Conservation (phyloP, 2,888 invertebrate genomes). For the Tanypteryx hageni region DNA sequence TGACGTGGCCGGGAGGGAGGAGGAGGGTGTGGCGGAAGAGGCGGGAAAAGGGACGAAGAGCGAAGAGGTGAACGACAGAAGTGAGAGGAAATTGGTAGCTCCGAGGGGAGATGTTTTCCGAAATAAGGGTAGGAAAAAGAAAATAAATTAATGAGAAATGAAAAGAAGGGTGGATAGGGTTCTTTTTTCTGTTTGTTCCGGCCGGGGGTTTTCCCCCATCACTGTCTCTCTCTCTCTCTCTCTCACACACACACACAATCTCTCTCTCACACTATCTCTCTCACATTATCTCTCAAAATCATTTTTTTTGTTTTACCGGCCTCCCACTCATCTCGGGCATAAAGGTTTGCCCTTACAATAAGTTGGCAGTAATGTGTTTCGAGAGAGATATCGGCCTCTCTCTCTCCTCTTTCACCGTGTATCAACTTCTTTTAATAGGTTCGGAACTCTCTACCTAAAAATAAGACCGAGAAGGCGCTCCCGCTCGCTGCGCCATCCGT, state of each 20-base stretch:
- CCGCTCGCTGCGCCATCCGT: no score
- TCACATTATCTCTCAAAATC: neutral
- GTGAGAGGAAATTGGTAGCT: conserved; percentile 11
- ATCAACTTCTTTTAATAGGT: neutral
- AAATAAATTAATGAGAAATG: conserved; percentile 32
- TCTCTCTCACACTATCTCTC: neutral
- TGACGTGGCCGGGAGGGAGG: neutral
- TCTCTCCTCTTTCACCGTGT: neutral
- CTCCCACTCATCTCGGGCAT: neutral
- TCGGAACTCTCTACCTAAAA: neutral
- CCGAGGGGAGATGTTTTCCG: neutral
- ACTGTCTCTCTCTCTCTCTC: neutral
- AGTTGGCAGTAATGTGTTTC: neutral
- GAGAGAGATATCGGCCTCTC: neutral
- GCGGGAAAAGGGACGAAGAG: neutral
- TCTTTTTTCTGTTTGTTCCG: neutral
- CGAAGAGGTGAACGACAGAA: neutral
- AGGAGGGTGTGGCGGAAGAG: neutral
- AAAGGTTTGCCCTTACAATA: neutral
- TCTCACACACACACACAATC: no score
- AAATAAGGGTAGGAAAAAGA: neutral
- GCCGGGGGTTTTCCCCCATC: neutral
- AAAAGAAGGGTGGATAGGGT: neutral
- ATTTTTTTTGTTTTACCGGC: neutral
- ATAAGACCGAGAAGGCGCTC: no score